Conservation (phyloP, 2,888 invertebrate genomes). For the Nomada goodeniana region DNA sequence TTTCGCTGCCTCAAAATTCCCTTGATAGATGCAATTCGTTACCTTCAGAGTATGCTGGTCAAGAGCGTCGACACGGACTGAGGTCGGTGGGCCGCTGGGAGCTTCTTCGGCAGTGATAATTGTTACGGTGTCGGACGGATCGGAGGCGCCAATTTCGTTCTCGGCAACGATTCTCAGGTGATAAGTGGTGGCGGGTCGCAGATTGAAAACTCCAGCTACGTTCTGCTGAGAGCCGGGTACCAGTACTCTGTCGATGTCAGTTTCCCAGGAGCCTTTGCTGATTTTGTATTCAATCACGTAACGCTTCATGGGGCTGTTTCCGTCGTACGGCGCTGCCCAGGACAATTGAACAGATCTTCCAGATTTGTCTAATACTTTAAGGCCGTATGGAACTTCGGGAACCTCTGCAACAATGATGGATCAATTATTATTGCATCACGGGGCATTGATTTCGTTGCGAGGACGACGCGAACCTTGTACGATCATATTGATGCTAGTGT, state of each 20-base stretch:
- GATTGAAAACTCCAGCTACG: conserved; percentile 94
- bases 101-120: conserved; percentile 98
- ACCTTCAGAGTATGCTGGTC: conserved; percentile 93
- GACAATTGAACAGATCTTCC: conserved; percentile 95
- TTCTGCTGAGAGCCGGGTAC: conserved; percentile 94
- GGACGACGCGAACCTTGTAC: conserved; percentile 89
- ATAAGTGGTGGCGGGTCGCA: conserved; percentile 96
- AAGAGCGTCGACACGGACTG: conserved; percentile 93
- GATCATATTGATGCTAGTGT: conserved; percentile 97
- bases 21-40: not conserved
- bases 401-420: conserved; percentile 86
- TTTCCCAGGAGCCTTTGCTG: conserved; percentile 92
- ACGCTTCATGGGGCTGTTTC: conserved; percentile 94
- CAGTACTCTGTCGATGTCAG: conserved; percentile 93
- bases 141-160: conserved; percentile 96
- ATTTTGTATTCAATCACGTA: conserved; percentile 97
- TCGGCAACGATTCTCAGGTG: conserved; percentile 96
- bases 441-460: not conserved
- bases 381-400: conserved; percentile 94
- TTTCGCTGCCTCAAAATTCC: not conserved
- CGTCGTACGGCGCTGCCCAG: conserved; percentile 96
- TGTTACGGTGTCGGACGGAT: conserved; percentile 95
- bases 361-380: conserved; percentile 95
- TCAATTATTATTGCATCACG: not conserved
- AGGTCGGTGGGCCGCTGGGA: conserved; percentile 93